Conservation (phyloP, 2,113 vertebrate genomes). For the Lamprotornis superbus region DNA sequence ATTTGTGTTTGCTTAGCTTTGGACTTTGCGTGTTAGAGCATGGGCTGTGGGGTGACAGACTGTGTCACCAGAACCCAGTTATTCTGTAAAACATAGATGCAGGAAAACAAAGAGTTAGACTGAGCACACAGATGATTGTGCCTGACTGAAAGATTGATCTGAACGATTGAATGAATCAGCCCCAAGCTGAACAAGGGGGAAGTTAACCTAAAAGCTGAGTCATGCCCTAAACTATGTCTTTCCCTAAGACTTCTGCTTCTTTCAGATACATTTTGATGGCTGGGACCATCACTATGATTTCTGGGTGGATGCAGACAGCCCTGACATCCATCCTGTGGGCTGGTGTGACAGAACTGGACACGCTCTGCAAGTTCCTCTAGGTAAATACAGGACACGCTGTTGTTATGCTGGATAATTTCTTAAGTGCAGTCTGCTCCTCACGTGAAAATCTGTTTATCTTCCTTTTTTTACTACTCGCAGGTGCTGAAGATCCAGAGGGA, state of each 20-base stretch:
- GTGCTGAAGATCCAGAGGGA: slow-evolving; percentile 56
- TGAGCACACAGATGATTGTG: not conserved
- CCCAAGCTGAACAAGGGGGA: not conserved
- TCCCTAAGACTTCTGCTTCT: not conserved
- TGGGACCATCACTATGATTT: slow-evolving; percentile 86
- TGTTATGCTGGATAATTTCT: fast-evolving
- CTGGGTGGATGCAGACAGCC: slow-evolving; percentile 86
- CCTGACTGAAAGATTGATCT: not conserved
- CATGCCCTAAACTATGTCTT: not conserved
- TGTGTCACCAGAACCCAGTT: not conserved
- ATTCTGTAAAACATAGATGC: not conserved
- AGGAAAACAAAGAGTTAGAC: not conserved
- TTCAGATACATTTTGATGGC: slow-evolving; percentile 88
- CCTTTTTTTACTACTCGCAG: not conserved
- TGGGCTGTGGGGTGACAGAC: not conserved
- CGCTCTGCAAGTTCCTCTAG: slow-evolving; percentile 80
- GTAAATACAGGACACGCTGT: slow-evolving; percentile 42
- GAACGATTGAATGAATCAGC: not conserved
- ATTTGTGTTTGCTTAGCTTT: not conserved
- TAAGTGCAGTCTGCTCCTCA: not conserved
- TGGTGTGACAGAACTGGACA: slow-evolving; percentile 93
- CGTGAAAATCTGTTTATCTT: not conserved
- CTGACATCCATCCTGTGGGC: slow-evolving; percentile 86
- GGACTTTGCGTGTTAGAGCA: not conserved
- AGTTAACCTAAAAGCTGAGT: slow-evolving; percentile 15